A percentile compares a stretch with the other conserved stretches of the same genome.
Conservation (phyloP, 23 tunicate species). For the Clavelina lepadiformis region DNA sequence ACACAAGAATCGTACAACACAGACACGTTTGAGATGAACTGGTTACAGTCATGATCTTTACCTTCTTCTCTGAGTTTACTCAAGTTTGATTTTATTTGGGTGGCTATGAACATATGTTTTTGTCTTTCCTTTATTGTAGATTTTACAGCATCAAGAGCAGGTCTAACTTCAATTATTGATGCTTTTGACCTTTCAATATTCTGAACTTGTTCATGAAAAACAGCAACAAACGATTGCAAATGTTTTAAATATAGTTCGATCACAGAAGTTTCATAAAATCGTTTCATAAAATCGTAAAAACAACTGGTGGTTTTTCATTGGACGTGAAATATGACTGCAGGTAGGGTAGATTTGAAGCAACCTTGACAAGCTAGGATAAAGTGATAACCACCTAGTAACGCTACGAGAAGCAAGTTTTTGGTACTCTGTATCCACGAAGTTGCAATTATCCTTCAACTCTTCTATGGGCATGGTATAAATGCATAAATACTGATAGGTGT, state of each 20-base stretch:
- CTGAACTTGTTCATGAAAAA: constrained; percentile 5
- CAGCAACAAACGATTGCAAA: no score
- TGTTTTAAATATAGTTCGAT: background rate
- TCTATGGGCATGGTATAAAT: constrained; percentile 8
- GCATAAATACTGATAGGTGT: constrained; percentile 11
- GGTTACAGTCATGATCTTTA: constrained; percentile 1
- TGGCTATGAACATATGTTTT: constrained; percentile 6
- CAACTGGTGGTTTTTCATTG: background rate
- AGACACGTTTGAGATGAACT: constrained; percentile 2
- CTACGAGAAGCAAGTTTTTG: background rate
- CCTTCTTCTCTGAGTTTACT: constrained; percentile 6
- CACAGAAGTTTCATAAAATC: constrained; percentile 11
- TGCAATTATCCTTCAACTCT: constrained; percentile 8
- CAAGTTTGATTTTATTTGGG: constrained; percentile 4
- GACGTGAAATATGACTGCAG: background rate
- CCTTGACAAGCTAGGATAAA: no score
- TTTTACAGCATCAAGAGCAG: constrained; percentile 11
- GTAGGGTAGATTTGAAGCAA: background rate
- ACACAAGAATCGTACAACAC: constrained; percentile 5
- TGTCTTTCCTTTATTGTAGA: constrained; percentile 10
- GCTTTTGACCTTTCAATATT: constrained; percentile 15
- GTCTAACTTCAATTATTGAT: constrained; percentile 11
- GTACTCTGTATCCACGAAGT: constrained; percentile 6
- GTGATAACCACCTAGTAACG: constrained; percentile 6
- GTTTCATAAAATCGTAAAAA: no score